phyloP scores from a whole-genome alignment of 1,140 invertebrate species.

The Sitodiplosis mosellana region DNA sequence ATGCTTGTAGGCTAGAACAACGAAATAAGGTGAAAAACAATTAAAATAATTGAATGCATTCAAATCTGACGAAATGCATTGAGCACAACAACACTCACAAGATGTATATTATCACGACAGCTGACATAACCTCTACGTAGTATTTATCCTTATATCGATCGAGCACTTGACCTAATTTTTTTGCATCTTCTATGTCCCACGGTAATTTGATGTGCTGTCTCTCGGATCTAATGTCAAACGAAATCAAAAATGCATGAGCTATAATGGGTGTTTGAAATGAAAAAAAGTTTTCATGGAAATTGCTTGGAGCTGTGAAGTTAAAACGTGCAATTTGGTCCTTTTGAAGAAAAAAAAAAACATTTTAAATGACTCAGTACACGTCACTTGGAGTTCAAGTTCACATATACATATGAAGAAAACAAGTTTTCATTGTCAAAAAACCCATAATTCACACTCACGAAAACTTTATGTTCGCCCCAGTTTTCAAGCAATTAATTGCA shows the following conservation, averaged over 20 bases:
- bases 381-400: slow-evolving; percentile 4
- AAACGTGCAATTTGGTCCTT: too few relatives aligned
- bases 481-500: too few relatives aligned
- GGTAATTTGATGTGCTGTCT: slow-evolving; percentile 79
- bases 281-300: slow-evolving; percentile 3
- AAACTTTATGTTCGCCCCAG: too few relatives aligned
- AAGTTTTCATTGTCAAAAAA: too few relatives aligned
- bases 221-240: slow-evolving; percentile 79
- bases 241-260: slow-evolving; percentile 28
- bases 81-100: slow-evolving; percentile 46
- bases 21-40: not conserved
- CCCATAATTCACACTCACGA: too few relatives aligned
- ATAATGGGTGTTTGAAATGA: too few relatives aligned
- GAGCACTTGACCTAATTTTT: slow-evolving; percentile 78
- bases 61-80: too few relatives aligned
- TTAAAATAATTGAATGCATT: too few relatives aligned
- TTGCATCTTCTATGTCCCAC: slow-evolving; percentile 87
- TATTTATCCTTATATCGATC: slow-evolving; percentile 88
- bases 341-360: slow-evolving; percentile 3
- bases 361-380: not conserved
- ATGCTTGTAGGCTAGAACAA: slow-evolving; percentile 81
- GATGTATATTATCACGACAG: slow-evolving; percentile 84
- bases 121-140: slow-evolving; percentile 77
- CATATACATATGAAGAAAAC: too few relatives aligned
- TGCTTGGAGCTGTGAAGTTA: slow-evolving; percentile 1